phyloP scores from a whole-genome alignment of 2,797 vertebrate species.

The Numenius phaeopus region DNA sequence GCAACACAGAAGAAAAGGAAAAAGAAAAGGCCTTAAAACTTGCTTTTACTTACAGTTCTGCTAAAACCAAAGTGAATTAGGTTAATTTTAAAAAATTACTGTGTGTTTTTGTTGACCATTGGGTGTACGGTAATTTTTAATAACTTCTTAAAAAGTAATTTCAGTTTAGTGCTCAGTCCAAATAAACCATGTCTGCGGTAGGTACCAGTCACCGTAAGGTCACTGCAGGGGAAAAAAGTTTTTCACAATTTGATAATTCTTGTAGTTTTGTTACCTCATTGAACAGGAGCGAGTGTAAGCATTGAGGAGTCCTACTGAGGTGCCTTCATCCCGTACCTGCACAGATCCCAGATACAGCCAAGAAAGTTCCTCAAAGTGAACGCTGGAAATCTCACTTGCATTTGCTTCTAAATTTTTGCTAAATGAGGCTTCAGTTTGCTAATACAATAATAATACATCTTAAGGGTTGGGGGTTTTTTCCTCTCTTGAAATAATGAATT shows the following conservation, averaged over 20 bases:
- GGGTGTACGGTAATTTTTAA: accelerated
- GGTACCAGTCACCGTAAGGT: neutral
- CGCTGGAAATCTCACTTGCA: neutral
- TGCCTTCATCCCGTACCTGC: neutral
- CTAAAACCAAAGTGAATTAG: too few species aligned
- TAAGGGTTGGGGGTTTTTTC: neutral
- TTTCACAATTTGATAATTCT: neutral
- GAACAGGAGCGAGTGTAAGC: neutral
- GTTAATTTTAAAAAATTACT: neutral
- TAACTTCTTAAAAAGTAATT: neutral
- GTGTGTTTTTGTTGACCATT: neutral
- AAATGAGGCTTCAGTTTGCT: neutral
- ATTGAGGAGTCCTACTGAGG: neutral
- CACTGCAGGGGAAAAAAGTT: neutral
- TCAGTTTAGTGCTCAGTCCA: neutral
- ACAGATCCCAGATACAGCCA: neutral
- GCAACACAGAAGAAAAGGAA: neutral
- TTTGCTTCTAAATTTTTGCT: neutral
- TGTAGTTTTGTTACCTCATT: neutral
- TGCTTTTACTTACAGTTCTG: neutral
- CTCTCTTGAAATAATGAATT: neutral
- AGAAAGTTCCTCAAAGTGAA: neutral
- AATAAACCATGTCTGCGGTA: neutral
- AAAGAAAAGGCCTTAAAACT: neutral
- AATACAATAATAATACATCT: neutral